A percentile compares a stretch with the other conserved stretches of the same genome.
phyloP scores from a whole-genome alignment of 1,140 invertebrate genomes.

The Lepidurus packardi region DNA sequence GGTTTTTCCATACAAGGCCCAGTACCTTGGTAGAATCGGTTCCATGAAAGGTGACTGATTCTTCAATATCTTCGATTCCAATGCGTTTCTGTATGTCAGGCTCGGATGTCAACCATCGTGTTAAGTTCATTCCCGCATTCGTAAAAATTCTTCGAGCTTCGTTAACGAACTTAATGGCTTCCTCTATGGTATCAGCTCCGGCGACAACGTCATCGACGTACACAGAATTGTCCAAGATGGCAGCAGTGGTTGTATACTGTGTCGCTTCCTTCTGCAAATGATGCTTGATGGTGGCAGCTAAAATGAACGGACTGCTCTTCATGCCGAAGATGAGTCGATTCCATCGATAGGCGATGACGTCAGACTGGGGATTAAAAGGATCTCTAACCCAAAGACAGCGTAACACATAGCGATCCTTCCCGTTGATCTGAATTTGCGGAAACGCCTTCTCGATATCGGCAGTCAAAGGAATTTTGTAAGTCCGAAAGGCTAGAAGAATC shows the following conservation, averaged over 20 bases:
- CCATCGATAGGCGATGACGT: background rate
- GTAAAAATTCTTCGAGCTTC: background rate
- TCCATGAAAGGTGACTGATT: no score
- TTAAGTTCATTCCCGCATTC: background rate
- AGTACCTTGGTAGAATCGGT: background rate
- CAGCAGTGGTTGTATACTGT: background rate
- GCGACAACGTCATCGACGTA: background rate
- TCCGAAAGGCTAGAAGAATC: background rate
- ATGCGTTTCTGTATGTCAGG: no score
- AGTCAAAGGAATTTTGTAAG: background rate
- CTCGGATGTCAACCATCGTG: background rate
- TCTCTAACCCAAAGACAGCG: background rate
- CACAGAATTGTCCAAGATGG: background rate
- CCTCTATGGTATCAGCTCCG: background rate
- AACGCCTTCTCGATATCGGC: background rate
- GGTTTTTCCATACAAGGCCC: background rate
- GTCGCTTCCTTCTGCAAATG: background rate
- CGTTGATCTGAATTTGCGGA: background rate
- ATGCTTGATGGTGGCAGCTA: background rate
- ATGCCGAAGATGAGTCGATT: background rate
- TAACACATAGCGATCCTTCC: background rate
- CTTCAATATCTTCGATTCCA: no score
- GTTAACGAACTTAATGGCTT: background rate
- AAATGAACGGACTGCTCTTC: background rate
- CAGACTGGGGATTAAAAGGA: background rate